phyloP scores from a whole-genome alignment of 2,888 invertebrate genomes.

The Mythimna pallens region DNA sequence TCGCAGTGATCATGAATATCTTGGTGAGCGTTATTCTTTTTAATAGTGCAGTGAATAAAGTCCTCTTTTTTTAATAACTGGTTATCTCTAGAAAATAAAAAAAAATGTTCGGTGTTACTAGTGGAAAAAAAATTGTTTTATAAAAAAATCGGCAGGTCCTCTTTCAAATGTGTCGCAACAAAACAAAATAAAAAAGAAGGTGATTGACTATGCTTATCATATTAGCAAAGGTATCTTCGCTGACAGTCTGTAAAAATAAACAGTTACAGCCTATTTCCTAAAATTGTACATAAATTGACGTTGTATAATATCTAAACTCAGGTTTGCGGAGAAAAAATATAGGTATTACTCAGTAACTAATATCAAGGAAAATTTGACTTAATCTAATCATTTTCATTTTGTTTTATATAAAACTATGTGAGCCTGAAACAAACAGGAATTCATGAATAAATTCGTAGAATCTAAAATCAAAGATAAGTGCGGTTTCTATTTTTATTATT shows the following conservation, averaged over 20 bases:
- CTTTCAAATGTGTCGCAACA: no score
- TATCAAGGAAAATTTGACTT: not conserved
- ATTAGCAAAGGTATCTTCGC: not conserved
- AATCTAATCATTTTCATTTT: not conserved
- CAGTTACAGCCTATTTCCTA: not conserved
- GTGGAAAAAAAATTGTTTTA: not conserved
- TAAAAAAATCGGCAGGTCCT: no score
- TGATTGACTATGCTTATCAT: not conserved
- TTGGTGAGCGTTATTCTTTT: constrained; percentile 69
- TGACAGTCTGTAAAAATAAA: not conserved
- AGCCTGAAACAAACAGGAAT: constrained; percentile 16
- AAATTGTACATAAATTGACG: not conserved
- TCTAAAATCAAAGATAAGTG: constrained; percentile 27
- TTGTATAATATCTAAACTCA: not conserved
- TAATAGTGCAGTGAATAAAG: constrained; percentile 46
- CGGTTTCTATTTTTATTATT: constrained; percentile 48
- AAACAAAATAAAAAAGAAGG: not conserved
- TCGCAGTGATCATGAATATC: constrained; percentile 71
- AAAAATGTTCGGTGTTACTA: constrained; percentile 5
- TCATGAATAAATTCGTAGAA: constrained; percentile 15
- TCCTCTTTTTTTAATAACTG: not conserved
- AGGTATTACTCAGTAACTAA: not conserved
- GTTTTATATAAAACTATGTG: not conserved
- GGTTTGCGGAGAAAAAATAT: not conserved
- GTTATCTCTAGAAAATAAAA: not conserved